These are phyloP conservation scores for Acanthiza pusilla DNA, from an alignment of 2,797 vertebrate species.

Conservation along the genomic window DNA sequence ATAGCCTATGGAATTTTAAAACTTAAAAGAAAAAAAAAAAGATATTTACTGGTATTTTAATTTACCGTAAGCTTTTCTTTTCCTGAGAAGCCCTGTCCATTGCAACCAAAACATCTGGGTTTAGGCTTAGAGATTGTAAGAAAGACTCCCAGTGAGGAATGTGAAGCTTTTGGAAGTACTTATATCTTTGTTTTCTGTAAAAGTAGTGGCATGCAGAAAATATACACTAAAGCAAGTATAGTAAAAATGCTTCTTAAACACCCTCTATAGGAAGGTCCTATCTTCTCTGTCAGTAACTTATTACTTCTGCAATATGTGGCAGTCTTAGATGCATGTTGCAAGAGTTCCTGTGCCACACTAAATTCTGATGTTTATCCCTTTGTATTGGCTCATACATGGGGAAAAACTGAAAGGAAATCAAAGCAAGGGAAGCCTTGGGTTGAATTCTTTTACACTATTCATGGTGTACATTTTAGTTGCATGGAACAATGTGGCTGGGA, in stretches of 20 bases:
- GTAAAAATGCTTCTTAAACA: neutral
- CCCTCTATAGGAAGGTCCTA: neutral
- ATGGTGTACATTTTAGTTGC: neutral
- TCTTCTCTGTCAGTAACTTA: neutral
- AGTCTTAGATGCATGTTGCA: neutral
- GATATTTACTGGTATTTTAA: neutral
- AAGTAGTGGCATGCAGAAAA: neutral
- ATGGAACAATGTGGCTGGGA: conserved; percentile 17
- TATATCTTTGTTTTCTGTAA: neutral
- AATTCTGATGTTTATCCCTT: neutral
- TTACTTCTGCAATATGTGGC: neutral
- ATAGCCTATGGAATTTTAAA: neutral
- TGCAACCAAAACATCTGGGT: neutral
- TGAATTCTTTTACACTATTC: neutral
- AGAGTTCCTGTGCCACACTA: neutral
- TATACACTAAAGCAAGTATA: neutral
- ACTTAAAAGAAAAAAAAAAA: neutral
- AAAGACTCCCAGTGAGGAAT: neutral
- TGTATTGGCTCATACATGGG: neutral
- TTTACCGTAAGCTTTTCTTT: neutral
- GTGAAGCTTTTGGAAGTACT: neutral
- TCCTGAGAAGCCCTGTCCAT: neutral
- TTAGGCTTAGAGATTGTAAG: neutral
- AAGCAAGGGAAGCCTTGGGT: neutral
- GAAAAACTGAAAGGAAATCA: neutral